Evolutionary conservation across 1,140 invertebrate genomes (phyloP).

Genomic region (Reticulitermes speratus): DNA sequence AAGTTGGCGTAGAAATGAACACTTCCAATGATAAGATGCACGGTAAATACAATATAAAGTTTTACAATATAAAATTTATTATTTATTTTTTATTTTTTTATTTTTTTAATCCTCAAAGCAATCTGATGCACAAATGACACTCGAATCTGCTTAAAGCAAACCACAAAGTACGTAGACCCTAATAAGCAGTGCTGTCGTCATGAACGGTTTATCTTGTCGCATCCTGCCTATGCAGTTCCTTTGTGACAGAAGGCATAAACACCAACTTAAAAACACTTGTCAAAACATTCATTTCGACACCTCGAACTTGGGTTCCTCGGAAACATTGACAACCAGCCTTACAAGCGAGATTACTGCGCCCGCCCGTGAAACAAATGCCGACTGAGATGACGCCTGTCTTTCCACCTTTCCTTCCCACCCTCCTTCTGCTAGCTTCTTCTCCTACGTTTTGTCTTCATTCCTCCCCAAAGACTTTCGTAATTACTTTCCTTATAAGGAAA

Average conservation of each 20-base stretch:
- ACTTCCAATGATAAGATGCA: too few relatives aligned
- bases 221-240: neutral
- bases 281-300: conserved; percentile 4
- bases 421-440: neutral
- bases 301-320: neutral
- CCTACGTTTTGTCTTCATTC: conserved; percentile 25
- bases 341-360: conserved; percentile 13
- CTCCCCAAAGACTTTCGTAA: conserved; percentile 22
- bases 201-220: neutral
- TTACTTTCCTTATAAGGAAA: conserved; percentile 27
- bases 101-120: too few relatives aligned
- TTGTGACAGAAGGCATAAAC: neutral
- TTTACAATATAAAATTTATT: too few relatives aligned
- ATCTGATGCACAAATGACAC: too few relatives aligned
- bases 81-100: too few relatives aligned
- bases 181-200: neutral
- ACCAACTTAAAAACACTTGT: neutral
- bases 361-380: conserved; percentile 30
- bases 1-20: too few relatives aligned
- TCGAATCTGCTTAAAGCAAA: too few relatives aligned
- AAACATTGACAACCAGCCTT: conserved; percentile 11
- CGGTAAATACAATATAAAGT: too few relatives aligned
- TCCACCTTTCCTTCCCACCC: conserved; percentile 21
- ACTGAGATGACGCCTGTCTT: conserved; percentile 25
- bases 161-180: too few relatives aligned